phyloP scores from a whole-genome alignment of 2,888 invertebrate species.

The Steromphala cineraria region DNA sequence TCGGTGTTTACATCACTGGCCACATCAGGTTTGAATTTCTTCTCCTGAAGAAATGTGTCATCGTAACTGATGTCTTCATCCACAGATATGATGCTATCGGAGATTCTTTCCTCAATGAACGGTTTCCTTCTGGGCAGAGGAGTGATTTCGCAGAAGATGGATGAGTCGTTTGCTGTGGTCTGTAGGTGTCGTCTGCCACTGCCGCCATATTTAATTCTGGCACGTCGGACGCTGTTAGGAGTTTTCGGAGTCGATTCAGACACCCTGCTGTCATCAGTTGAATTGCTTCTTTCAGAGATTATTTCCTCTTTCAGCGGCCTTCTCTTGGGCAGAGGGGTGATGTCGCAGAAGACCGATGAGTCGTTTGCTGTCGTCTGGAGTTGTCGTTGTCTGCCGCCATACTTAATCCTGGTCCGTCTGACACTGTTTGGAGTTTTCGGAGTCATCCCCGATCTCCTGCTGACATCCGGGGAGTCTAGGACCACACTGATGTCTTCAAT shows the following conservation, averaged over 20 bases:
- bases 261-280: background rate
- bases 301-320: background rate
- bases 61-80: slow-evolving; percentile 12
- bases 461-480: background rate
- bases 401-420: background rate
- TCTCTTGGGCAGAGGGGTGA: background rate
- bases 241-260: background rate
- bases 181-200: background rate
- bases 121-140: background rate
- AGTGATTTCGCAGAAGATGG: background rate
- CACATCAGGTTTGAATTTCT: background rate
- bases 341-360: background rate
- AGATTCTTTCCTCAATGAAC: background rate
- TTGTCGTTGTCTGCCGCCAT: background rate
- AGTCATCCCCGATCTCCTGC: background rate
- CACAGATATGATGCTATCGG: slow-evolving; percentile 1
- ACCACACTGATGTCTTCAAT: slow-evolving; percentile 14
- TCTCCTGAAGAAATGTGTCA: background rate
- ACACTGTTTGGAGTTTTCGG: background rate
- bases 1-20: background rate
- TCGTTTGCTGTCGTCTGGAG: background rate
- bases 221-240: background rate
- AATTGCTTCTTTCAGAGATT: background rate
- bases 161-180: background rate
- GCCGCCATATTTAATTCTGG: background rate